Evolutionary conservation across 2,113 vertebrate species (phyloP), one percentile per base, ranked within the genome.

Genomic region (Phocoena sinus): DNA sequence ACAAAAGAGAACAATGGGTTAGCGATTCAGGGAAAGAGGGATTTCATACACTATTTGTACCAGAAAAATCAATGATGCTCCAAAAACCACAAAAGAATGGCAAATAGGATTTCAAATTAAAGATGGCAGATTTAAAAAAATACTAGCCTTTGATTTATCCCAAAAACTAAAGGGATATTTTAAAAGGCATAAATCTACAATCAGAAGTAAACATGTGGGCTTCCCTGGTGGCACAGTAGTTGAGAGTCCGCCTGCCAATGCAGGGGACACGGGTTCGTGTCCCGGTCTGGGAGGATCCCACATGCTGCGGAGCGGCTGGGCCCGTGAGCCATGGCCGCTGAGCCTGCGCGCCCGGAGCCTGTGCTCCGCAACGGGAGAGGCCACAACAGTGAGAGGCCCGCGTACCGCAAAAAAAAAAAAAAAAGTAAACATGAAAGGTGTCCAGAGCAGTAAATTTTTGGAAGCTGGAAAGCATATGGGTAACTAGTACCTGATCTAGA

Each of bases 81-180:
- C 63, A 62, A 95, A 89, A 88, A 70, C 73, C 41, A 87, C n/a
- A 68, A 77, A 92, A 71, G 10, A 94, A 88, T 70, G 36, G 21
- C 38, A 94, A 71, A 63, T 73, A 62, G 21, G n/a, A 95, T 88
- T 91, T 84, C 65, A 36, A 91, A 79, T 60, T 94, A 91, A 88
- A 91, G 25, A 88, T 71, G 7, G 47, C 1, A 68, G 65, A 90
- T 91, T 94, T 38, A 38, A 90, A 33, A 56, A 93, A 95, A 65
- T 67, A 73, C 15, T 70, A 76, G 56, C 23, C 8, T 91, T 50
- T 89, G 33, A 62, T 88, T 88, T 95, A 4, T 83, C 56, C 33
- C 47, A 77, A 86, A 70, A 81, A 47, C 25, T 92, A 76, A 86
- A 81, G 23, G 15, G 26, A 12, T 86, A 41, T 47, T 85, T 90